A percentile compares a stretch with the other conserved stretches of the same genome.
Evolutionary conservation across 2,797 vertebrate genomes (phyloP).

Genomic region (Smutsia temminckii): DNA sequence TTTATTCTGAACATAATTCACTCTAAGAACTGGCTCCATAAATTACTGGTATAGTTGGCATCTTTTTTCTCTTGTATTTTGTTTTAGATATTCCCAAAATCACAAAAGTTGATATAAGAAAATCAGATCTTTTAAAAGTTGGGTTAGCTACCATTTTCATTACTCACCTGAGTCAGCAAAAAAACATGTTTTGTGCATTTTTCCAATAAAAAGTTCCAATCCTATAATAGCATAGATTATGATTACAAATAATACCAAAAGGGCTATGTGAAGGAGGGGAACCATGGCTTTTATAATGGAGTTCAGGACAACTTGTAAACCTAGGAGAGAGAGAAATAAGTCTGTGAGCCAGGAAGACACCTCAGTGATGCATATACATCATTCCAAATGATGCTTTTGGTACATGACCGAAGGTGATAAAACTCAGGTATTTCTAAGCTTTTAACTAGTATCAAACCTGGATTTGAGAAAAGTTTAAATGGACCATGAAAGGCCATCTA

Average conservation of each 20-base stretch:
- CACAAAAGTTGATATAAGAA: not conserved
- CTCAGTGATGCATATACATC: not conserved
- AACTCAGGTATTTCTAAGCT: conserved; percentile 21
- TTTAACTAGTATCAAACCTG: conserved; percentile 1
- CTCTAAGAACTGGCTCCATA: not conserved
- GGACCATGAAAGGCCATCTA: not conserved
- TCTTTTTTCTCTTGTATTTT: not conserved
- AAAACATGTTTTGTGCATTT: conserved; percentile 99
- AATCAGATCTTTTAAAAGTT: not conserved
- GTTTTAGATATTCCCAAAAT: conserved; percentile 18
- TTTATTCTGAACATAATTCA: not conserved
- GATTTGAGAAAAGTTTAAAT: not conserved
- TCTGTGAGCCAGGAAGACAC: conserved; percentile 48
- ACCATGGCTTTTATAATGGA: conserved; percentile 99
- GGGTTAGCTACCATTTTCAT: conserved; percentile 19
- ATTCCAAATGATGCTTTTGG: not conserved
- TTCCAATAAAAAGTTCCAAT: conserved; percentile 99
- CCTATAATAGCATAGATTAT: conserved; percentile 99
- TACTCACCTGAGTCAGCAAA: conserved; percentile 91
- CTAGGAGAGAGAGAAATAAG: conserved; percentile 84
- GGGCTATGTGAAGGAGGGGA: conserved; percentile 98
- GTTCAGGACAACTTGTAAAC: conserved; percentile 99
- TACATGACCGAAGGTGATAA: not conserved
- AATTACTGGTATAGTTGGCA: not conserved
- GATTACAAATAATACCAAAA: conserved; percentile 99